phyloP scores from a whole-genome alignment of 1,140 invertebrate genomes.

The Melitaea cinxia region DNA sequence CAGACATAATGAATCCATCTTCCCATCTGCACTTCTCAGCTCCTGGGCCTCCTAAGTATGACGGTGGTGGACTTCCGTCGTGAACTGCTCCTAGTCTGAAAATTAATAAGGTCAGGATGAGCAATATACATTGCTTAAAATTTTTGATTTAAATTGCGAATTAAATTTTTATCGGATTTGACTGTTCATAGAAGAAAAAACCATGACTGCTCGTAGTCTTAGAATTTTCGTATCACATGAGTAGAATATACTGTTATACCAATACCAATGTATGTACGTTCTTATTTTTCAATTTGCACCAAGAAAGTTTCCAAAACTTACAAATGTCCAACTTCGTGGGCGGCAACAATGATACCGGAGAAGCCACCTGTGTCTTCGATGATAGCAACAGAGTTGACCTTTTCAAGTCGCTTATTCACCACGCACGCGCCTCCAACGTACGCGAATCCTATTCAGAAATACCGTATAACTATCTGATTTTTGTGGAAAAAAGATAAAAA shows the following conservation, averaged over 20 bases:
- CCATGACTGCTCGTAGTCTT: no score
- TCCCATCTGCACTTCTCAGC: constrained; percentile 97
- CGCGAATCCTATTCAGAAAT: constrained; percentile 89
- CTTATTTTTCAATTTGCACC: no score
- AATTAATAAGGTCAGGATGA: constrained; percentile 25
- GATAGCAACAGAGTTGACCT: constrained; percentile 97
- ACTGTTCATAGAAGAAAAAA: not conserved
- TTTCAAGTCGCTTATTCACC: constrained; percentile 96
- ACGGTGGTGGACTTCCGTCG: constrained; percentile 96
- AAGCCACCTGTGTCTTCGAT: constrained; percentile 98
- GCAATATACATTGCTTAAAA: no score
- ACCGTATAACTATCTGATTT: not conserved
- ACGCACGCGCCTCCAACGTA: constrained; percentile 98
- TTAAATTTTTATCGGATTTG: no score
- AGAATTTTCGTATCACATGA: no score
- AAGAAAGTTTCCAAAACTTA: constrained; percentile 83
- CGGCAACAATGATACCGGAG: constrained; percentile 97
- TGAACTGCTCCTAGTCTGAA: constrained; percentile 95
- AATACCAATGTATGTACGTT: no score
- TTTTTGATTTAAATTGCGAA: no score
- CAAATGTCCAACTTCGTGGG: constrained; percentile 98
- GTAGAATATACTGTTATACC: no score
- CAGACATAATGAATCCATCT: constrained; percentile 98
- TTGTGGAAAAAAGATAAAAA: not conserved
- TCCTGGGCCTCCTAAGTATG: constrained; percentile 96